Base-by-base conservation (phyloP, 2,888 invertebrate species). In the Hofmannophila pseudospretella region DNA sequence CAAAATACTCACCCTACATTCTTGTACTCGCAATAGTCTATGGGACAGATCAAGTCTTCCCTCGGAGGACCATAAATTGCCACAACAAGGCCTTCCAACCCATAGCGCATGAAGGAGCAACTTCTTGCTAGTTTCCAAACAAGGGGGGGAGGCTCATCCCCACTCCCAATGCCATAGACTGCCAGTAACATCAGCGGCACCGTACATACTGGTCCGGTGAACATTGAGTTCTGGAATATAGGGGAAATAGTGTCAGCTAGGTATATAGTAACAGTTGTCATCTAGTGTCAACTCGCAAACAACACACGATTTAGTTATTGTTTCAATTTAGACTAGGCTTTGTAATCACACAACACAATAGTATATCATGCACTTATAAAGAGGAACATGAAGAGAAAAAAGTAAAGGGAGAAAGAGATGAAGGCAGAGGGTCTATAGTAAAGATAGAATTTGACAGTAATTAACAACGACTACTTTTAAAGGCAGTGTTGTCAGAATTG, bases 151-250 rank as follows among this genome's bases (percentile, higher is more conserved):
- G 93, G 91, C 0, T 60, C 66, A n/a, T 88, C 86, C 1, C 94
- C 94, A 41, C 91, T 92, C 3, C 97, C 97, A 58, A 97, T 93
- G 19, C 97, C 95, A 62, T 94, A 94, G 0, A 93, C 94, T 3
- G 97, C 94, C 32, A 97, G 88, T 38, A 98, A 75, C 90, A 98
- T 94, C 7, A 98, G 82, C 0, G 97, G 97, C 3, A 97, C 97
- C 35, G 93, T 89, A 39, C 94, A 65, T 0, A 95, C 94, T 9
- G 98, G 97, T 0, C 97, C 98, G 53, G 96, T 85, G 71, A 97
- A 98, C 75, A 96, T 94, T 16, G 93, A 92, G 61, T 95, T 95
- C 95, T 95, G 77, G 7, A 82, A 82, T 1, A 22, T 4, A 7
- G 27, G n/a, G n/a, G n/a, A n/a, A n/a, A n/a, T 8, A 12, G 12